These are phyloP conservation scores for Lepilemur septentrionalis DNA, from an alignment of 2,797 vertebrate genomes.

Conservation along the genomic window DNA sequence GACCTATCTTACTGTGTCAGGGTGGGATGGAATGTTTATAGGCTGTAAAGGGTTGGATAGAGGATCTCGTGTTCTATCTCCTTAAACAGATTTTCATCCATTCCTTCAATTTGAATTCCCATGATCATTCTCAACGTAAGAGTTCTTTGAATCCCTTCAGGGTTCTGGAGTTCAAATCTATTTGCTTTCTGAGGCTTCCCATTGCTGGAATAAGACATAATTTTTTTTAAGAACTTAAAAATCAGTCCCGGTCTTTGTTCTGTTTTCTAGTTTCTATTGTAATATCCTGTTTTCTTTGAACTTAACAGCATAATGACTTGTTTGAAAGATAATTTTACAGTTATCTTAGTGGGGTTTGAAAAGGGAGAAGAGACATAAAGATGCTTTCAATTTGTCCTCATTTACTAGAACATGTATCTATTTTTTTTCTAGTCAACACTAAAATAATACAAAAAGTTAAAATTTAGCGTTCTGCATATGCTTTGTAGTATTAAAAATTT, in stretches of 20 bases:
- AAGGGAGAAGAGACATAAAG: accelerated
- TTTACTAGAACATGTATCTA: neutral
- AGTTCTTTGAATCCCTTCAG: neutral
- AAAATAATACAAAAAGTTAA: neutral
- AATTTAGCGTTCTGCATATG: neutral
- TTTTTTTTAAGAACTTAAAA: neutral
- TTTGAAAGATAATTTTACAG: neutral
- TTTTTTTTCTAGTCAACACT: neutral
- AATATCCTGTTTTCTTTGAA: neutral
- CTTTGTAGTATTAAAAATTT: neutral
- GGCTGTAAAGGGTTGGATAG: accelerated
- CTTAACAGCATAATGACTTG: neutral
- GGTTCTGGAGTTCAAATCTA: neutral
- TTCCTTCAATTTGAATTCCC: neutral
- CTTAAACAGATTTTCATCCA: neutral
- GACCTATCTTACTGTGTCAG: neutral
- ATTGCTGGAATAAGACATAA: neutral
- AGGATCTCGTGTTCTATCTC: neutral
- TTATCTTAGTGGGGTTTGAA: no score
- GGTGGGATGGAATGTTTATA: neutral
- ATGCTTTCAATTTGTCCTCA: neutral
- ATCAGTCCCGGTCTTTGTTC: neutral
- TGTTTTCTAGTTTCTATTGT: neutral
- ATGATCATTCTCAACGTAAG: neutral
- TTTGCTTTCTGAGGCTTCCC: neutral